These are phyloP conservation scores for Diacarnus erythraeanus DNA, from an alignment of 37 sponge, comb jelly and placozoan genomes.

Conservation along the genomic window DNA sequence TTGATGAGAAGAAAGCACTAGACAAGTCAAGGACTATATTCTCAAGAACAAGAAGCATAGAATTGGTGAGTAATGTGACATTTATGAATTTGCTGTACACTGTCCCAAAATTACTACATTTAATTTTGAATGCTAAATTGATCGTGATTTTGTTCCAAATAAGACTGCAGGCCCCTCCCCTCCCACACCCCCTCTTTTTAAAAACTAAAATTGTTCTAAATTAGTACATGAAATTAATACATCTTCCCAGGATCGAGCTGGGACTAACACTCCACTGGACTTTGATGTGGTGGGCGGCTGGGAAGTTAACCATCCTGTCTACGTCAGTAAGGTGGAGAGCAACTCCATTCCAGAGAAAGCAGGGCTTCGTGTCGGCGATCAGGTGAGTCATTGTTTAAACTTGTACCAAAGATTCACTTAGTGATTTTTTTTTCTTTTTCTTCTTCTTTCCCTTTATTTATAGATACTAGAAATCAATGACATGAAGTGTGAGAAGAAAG, in stretches of 20 bases:
- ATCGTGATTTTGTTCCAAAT: not conserved
- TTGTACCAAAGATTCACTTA: not conserved
- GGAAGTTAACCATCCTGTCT: constrained; percentile 40
- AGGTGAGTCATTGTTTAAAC: constrained; percentile 39
- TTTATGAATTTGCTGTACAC: not conserved
- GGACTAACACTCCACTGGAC: constrained; percentile 54
- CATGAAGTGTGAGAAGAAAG: constrained; percentile 50
- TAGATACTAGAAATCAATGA: constrained; percentile 64
- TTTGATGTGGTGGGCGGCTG: constrained; percentile 71
- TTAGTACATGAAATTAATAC: not conserved
- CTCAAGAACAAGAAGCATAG: constrained; percentile 41
- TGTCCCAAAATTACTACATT: too few relatives aligned
- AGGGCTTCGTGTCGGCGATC: constrained; percentile 65
- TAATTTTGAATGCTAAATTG: too few relatives aligned
- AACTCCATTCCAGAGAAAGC: constrained; percentile 40
- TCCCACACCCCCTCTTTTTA: not conserved
- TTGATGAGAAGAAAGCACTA: constrained; percentile 53
- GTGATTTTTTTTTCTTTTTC: not conserved
- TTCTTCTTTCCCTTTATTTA: not conserved
- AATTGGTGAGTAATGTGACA: constrained; percentile 33
- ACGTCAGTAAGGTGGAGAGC: constrained; percentile 43
- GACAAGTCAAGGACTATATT: constrained; percentile 36
- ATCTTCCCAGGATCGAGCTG: constrained; percentile 40
- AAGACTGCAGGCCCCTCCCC: not conserved
- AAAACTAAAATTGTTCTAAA: not conserved